Percentiles rank a stretch among this genome's conserved stretches.
phyloP scores from a whole-genome alignment of 2,113 vertebrate species.

The Oriolus oriolus region DNA sequence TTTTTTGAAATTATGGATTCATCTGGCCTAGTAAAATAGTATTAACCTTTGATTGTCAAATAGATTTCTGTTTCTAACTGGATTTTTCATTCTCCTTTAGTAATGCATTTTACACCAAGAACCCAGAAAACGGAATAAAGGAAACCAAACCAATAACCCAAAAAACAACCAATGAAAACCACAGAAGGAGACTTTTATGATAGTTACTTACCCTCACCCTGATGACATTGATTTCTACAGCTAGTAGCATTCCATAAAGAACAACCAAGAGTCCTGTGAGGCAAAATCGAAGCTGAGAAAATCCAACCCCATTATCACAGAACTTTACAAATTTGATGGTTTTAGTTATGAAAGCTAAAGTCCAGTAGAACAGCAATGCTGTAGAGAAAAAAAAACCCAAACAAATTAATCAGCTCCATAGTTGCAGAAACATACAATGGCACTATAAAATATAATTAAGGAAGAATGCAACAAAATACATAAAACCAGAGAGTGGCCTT shows the following conservation, averaged over 20 bases:
- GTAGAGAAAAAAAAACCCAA: neutral
- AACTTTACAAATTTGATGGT: constrained; percentile 98
- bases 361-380: constrained; percentile 95
- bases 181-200: neutral
- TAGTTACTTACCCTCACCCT: constrained; percentile 89
- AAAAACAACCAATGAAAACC: neutral
- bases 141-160: neutral
- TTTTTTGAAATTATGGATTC: neutral
- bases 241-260: constrained; percentile 89
- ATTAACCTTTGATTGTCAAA: neutral
- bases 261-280: constrained; percentile 89
- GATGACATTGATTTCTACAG: constrained; percentile 95
- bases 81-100: neutral
- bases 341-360: constrained; percentile 92
- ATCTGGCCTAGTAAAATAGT: neutral
- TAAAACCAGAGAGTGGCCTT: neutral
- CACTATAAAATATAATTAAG: neutral
- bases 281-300: constrained; percentile 94
- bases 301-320: constrained; percentile 88
- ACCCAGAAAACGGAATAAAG: neutral
- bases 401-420: neutral
- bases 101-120: neutral
- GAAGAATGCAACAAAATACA: neutral
- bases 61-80: neutral
- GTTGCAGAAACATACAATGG: neutral